Percentiles rank a stretch among this genome's conserved stretches.
phyloP scores from a whole-genome alignment of 37 sponge, comb jelly and placozoan genomes.

The Tethya wilhelma region DNA sequence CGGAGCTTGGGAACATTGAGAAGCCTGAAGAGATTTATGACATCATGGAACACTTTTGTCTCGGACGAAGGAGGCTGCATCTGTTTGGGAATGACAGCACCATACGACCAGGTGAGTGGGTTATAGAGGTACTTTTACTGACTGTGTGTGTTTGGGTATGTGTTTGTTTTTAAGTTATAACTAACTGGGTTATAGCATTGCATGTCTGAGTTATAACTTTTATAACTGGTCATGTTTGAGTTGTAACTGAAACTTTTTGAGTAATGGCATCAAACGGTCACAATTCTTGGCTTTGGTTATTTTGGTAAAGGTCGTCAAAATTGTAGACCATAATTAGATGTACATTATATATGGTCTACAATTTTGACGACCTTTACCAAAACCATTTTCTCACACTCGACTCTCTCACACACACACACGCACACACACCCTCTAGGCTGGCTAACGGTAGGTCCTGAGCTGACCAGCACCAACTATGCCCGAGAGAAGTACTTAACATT shows the following conservation, averaged over 20 bases:
- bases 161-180: not conserved
- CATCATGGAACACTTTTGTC: slow-evolving; percentile 96
- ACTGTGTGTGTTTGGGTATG: not conserved
- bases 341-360: too few species aligned
- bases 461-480: slow-evolving; percentile 88
- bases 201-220: not conserved
- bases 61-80: slow-evolving; percentile 89
- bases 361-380: not conserved
- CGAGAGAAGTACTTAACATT: slow-evolving; percentile 66
- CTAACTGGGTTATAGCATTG: not conserved
- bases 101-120: slow-evolving; percentile 79
- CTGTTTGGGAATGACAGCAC: slow-evolving; percentile 89
- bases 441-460: slow-evolving; percentile 91
- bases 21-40: slow-evolving; percentile 97
- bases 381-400: too few species aligned
- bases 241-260: not conserved
- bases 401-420: slow-evolving; percentile 18
- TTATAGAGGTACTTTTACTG: too few species aligned
- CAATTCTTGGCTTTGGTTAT: not conserved
- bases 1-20: slow-evolving; percentile 66
- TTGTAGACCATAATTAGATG: too few species aligned
- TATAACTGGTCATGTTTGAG: not conserved
- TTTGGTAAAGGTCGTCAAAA: too few species aligned
- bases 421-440: slow-evolving; percentile 70
- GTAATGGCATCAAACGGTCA: not conserved